Evolutionary conservation across 2,113 vertebrate genomes (phyloP), one percentile per base, ranked within the genome.

Genomic region (Leptosomus discolor): DNA sequence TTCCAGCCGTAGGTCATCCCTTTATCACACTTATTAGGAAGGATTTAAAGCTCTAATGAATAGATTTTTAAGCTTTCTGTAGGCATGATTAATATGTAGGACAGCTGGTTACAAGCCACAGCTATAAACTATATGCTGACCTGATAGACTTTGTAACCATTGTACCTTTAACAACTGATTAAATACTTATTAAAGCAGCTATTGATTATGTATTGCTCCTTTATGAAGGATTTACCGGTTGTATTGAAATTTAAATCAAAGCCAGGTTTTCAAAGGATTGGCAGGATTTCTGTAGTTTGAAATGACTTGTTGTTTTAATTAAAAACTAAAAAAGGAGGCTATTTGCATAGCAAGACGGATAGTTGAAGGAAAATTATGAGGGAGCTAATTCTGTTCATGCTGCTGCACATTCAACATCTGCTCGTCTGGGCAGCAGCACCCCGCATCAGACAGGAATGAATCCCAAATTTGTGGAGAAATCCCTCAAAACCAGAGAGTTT

Each of bases 91-190:
- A 83, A 79, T 86, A 50, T 4, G 29, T 58, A 74, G 91, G 75
- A 45, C 79, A 92, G 75, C 73, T 73, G 67, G 83, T 86, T 91
- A 60, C 0, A 8, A 94, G 89, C n/a, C 79, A 27, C 58, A 37
- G 83, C 68, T 50, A 90, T 96, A 80, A 94, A 77, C 50, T 34
- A 4, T 57, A 2, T 11, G n/a, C 83, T 96, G 95, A 81, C 75
- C 91, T 41, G 37, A 57, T 45, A 74, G 91, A 65, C 58, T 94
- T 48, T 51, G 76, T 94, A 81, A 77, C 79, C 36, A 4, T n/a
- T 64, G 54, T 57, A 64, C 74, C 83, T 96, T 89, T 92, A 96
- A 80, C 91, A 84, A 77, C 71, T 92, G 76, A 92, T 96, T 86
- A 94, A 96, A 88, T 83, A 68, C 85, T 91, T 86, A 63, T 57